phyloP scores from a whole-genome alignment of 2,113 vertebrate species.

The Rhynchopsitta pachyrhyncha region DNA sequence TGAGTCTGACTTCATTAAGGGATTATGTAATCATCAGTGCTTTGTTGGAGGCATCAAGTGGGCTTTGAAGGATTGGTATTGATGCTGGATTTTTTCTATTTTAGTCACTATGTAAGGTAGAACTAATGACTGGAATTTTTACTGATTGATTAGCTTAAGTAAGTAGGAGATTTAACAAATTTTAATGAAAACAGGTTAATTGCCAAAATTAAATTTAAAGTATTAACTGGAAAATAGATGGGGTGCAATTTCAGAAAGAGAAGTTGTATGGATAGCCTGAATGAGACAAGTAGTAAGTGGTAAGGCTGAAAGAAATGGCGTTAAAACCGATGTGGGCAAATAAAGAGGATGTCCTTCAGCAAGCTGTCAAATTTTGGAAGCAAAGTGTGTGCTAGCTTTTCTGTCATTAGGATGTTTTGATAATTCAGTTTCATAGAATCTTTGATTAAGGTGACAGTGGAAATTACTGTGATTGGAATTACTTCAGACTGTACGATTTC shows the following conservation, averaged over 20 bases:
- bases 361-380: neutral
- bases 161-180: neutral
- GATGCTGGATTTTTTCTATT: neutral
- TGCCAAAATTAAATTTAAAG: neutral
- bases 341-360: neutral
- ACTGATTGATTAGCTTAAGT: neutral
- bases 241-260: neutral
- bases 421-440: neutral
- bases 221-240: neutral
- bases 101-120: neutral
- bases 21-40: neutral
- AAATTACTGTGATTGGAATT: neutral
- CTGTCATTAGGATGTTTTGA: rapidly evolving
- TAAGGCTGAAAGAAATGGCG: neutral
- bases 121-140: neutral
- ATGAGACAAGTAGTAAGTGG: neutral
- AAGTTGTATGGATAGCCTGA: neutral
- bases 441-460: neutral
- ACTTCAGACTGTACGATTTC: neutral
- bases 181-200: neutral
- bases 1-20: neutral
- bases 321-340: neutral
- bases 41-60: neutral
- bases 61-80: neutral
- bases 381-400: neutral